These are phyloP conservation scores for Danio choprae DNA, from an alignment of 2,797 vertebrate genomes.

Conservation along the genomic window DNA sequence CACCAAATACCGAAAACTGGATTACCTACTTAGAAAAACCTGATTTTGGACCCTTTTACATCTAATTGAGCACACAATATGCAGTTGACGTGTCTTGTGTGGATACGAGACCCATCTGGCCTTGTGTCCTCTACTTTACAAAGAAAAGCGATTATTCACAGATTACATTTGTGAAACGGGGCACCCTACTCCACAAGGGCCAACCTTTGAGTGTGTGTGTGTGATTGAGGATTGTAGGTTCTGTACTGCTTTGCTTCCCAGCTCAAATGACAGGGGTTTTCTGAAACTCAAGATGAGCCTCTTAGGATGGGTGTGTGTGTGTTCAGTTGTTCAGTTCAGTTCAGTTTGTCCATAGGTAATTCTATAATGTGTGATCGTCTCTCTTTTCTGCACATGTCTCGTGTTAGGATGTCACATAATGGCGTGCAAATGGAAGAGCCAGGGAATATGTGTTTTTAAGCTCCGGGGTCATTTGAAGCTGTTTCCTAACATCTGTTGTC, in stretches of 20 bases:
- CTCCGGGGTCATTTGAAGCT: conserved; percentile 9
- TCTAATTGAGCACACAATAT: background rate
- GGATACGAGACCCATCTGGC: conserved; percentile 6
- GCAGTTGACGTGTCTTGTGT: conserved; percentile 3
- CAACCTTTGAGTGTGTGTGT: conserved; percentile 15
- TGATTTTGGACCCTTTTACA: background rate
- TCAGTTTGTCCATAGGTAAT: background rate
- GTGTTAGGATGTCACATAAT: conserved; percentile 3
- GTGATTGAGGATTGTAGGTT: conserved; percentile 27
- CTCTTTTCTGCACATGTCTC: background rate
- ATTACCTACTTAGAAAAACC: background rate
- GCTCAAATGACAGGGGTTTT: conserved; percentile 52
- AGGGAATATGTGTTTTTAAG: conserved; percentile 43
- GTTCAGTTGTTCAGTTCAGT: background rate
- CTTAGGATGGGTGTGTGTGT: conserved; percentile 2
- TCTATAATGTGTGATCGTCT: background rate
- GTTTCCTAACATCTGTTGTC: conserved; percentile 44
- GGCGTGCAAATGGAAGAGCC: background rate
- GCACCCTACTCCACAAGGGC: conserved; percentile 31
- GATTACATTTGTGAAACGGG: conserved; percentile 50
- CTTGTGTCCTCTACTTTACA: background rate
- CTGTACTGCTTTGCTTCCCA: conserved; percentile 46
- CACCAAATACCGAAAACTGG: background rate
- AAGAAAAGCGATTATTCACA: conserved; percentile 49
- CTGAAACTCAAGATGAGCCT: conserved; percentile 49